These are phyloP conservation scores for Actinia equina DNA, from an alignment of 64 coral and sea anemone genomes.

Conservation along the genomic window DNA sequence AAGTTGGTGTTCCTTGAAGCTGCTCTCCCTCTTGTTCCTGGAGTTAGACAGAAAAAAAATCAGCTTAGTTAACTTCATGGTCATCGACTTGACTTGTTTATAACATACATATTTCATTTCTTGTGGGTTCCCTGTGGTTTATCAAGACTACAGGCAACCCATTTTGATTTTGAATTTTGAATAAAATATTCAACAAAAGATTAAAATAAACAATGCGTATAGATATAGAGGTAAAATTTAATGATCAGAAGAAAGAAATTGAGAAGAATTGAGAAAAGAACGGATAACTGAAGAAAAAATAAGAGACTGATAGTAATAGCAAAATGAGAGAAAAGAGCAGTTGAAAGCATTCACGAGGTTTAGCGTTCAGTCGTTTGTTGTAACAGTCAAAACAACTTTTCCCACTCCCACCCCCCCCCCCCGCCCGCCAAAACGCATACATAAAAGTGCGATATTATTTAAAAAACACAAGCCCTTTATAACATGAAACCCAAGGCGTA, in stretches of 20 bases:
- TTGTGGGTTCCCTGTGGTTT: not conserved
- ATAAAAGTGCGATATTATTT: not conserved
- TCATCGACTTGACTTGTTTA: not conserved
- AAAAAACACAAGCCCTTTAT: too few relatives aligned
- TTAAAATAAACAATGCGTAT: not conserved
- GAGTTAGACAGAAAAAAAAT: not conserved
- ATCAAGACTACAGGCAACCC: not conserved
- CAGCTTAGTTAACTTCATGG: not conserved
- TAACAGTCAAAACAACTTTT: not conserved
- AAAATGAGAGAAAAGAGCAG: not conserved
- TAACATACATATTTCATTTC: too few relatives aligned
- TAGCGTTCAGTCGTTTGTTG: not conserved
- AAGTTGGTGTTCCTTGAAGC: not conserved
- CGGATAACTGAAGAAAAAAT: not conserved
- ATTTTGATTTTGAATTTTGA: not conserved
- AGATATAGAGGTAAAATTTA: too few relatives aligned
- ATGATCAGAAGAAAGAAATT: not conserved
- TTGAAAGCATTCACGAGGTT: not conserved
- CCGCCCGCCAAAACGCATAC: not conserved
- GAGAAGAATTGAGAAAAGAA: not conserved
- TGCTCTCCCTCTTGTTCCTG: not conserved
- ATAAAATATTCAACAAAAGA: not conserved
- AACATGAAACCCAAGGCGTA: too few relatives aligned
- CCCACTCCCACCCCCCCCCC: too few relatives aligned
- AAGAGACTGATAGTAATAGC: not conserved